Evolutionary conservation across 2,797 vertebrate genomes (phyloP), one percentile per base, ranked within the genome.

Genomic region (Cyprinella venusta): DNA sequence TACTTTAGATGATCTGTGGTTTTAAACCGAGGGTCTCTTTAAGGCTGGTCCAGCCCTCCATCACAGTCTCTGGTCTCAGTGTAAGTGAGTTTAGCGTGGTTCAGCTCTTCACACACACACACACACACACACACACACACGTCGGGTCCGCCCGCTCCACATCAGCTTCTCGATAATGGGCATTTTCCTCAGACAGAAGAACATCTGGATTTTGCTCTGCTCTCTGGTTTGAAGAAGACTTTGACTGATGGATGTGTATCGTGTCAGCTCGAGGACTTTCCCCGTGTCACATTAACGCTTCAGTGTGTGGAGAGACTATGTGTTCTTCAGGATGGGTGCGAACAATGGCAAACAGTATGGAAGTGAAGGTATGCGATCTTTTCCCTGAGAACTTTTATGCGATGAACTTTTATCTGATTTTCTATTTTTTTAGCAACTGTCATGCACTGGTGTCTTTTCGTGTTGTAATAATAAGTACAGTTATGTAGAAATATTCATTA

Each of bases 291-390:
- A 71, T 78, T 89, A 87, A 76, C 86, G 80, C 82, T 81, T 65
- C 68, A 84, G 15, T 79, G 70, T 89, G 89, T 82, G 85, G 81
- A 65, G 93, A 94, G 95, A 96, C 96, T 95, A 97, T 98, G 97
- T 96, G 93, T 96, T 91, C 95, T 91, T 90, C 96, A 94, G 95
- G 94, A 99, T 99, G 98, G 98, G 98, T 91, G 97, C 97, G 90
- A 97, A 98, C 96, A 98, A 98, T 96, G 97, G 97, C 94, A 99
- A 98, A 93, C 96, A 95, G 93, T 97, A 95, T 91, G 97, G 96
- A 94, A 98, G 97, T 90, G 98, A 99, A 94, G 98, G 98, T 98
- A 94, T 96, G 97, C n/a, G 56, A 61, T 24, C 3, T 64, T 61
- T 63, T 26, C 7, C 6, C 61, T 16, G 26, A 56, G 21, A 56